A percentile compares a stretch with the other conserved stretches of the same genome.
These are phyloP conservation scores for Orestias chungarensis DNA, from an alignment of 2,797 vertebrate species.

Conservation along the genomic window DNA sequence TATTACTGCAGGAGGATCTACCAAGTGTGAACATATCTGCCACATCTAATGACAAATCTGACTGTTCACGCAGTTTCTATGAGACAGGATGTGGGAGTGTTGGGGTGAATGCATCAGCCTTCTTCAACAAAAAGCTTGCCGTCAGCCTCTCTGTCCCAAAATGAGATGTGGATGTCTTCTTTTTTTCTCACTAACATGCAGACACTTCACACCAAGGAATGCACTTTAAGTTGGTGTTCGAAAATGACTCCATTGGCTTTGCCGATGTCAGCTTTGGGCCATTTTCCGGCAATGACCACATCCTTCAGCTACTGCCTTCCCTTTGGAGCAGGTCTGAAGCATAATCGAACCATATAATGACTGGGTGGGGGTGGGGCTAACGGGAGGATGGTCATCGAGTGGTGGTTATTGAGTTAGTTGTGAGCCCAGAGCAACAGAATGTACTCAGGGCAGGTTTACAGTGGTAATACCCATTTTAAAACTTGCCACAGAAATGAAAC, in stretches of 20 bases:
- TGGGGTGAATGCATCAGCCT: conserved; percentile 78
- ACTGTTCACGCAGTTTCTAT: conserved; percentile 75
- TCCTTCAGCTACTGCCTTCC: conserved; percentile 33
- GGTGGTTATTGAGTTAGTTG: no score
- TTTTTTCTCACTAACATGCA: conserved; percentile 55
- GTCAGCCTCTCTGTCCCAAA: conserved; percentile 72
- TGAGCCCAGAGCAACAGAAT: not conserved
- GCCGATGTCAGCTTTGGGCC: conserved; percentile 50
- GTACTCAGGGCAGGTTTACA: not conserved
- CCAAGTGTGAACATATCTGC: conserved; percentile 78
- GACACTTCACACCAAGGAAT: conserved; percentile 59
- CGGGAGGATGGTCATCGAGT: no score
- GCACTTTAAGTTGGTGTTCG: conserved; percentile 63
- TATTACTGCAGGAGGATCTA: conserved; percentile 65
- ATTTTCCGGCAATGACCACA: conserved; percentile 58
- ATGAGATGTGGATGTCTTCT: conserved; percentile 67
- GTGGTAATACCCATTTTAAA: not conserved
- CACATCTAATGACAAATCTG: conserved; percentile 81
- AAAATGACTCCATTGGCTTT: conserved; percentile 61
- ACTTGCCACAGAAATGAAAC: not conserved
- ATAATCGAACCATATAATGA: not conserved
- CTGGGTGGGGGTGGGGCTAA: not conserved
- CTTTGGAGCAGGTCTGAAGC: not conserved
- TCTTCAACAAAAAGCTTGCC: conserved; percentile 68
- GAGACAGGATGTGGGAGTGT: conserved; percentile 79